Evolutionary conservation across 1,140 invertebrate genomes (phyloP), one percentile per base, ranked within the genome.

Genomic region (Drosophila bocqueti): DNA sequence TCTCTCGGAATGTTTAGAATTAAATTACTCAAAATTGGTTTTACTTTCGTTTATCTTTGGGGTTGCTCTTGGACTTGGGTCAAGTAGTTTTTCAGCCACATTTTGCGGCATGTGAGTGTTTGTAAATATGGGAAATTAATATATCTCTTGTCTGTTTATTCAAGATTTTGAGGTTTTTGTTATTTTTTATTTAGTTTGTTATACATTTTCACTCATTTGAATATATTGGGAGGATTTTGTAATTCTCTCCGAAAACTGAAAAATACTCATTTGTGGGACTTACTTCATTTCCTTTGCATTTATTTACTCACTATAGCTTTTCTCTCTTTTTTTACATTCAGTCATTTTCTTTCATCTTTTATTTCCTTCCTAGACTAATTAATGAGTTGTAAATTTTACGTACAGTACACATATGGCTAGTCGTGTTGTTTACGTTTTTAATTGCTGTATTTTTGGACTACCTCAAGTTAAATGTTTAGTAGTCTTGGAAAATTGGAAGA

Each of bases 301-400:
- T 9, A 24, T 36, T 54, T 38, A 55, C 34, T 54, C 13, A 36
- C 36, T 36, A 55, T 55, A 38, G 34, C 16, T 38, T 16, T 38
- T 16, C 7, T 38, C 52, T 55, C 34, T 8, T 36, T 34, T 36
- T 36, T 15, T 54, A 5, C 8, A 21, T 54, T 54, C 2, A 55
- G 15, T 24, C 18, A 55, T 38, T 38, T 38, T 55, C 52, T 55
- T 55, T 55, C 34, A 55, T 55, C 34, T 55, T 55, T 55, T 34
- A 38, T 55, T 55, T 55, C 52, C 52, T 55, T 55, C 52, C 52
- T 55, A 38, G 52, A 38, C 52, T 55, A 55, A 55, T 55, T 55
- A 55, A 4, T 13, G 24, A 55, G 52, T 38, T 55, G 52, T 55
- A 55, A 38, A 55, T 38, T 55, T 40, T 38, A 55, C 8, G 34